A percentile compares a stretch with the other conserved stretches of the same genome.
Evolutionary conservation across 2,888 invertebrate genomes (phyloP).

Genomic region (Epinotia nisella): DNA sequence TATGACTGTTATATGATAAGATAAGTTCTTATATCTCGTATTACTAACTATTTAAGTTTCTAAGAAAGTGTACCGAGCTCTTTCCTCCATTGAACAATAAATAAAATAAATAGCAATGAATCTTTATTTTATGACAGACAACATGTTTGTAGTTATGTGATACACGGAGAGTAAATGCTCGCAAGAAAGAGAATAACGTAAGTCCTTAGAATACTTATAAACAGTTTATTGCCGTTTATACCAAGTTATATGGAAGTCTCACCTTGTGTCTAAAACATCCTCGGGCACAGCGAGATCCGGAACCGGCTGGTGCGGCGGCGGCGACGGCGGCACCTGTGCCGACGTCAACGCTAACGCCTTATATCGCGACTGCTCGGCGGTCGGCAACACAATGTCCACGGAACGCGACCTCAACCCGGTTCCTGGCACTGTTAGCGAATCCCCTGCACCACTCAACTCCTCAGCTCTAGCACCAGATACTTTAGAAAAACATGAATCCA

Average conservation of each 20-base stretch:
- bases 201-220: not conserved
- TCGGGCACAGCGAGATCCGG: constrained; percentile 57
- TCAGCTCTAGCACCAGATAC: constrained; percentile 89
- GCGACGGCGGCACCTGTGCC: constrained; percentile 66
- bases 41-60: no score
- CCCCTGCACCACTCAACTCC: constrained; percentile 86
- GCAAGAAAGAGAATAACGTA: not conserved
- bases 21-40: no score
- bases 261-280: constrained; percentile 67
- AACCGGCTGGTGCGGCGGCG: constrained; percentile 54
- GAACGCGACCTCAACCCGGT: constrained; percentile 91
- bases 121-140: no score
- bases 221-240: constrained; percentile 19
- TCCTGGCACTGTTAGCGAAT: constrained; percentile 88
- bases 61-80: no score
- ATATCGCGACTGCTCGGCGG: constrained; percentile 93
- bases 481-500: constrained; percentile 94
- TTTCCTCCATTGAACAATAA: no score
- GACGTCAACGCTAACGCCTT: constrained; percentile 91
- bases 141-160: not conserved
- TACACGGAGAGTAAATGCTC: not conserved
- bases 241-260: constrained; percentile 53
- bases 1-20: no score
- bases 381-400: constrained; percentile 94
- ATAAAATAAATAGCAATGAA: no score